Conservation (phyloP, 2,113 vertebrate species). For the Nothocercus nigrocapillus region DNA sequence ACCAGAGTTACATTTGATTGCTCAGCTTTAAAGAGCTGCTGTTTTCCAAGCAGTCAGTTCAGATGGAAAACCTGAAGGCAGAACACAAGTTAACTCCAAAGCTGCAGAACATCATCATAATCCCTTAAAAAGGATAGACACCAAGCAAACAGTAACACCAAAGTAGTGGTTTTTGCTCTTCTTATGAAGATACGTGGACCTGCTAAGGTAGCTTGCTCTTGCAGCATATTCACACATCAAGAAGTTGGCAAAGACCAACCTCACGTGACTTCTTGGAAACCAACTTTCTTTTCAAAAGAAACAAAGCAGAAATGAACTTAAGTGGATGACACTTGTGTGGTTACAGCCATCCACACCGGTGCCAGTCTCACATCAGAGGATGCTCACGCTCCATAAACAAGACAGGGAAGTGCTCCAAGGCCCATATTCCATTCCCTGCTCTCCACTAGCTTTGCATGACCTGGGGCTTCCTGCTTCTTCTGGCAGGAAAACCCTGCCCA, state of each 20-base stretch:
- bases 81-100: neutral
- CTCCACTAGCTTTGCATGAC: neutral
- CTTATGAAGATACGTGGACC: neutral
- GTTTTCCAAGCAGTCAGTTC: neutral
- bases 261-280: neutral
- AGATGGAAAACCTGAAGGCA: neutral
- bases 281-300: neutral
- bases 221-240: neutral
- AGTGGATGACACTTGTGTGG: neutral
- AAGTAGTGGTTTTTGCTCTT: neutral
- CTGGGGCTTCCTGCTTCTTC: neutral
- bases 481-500: neutral
- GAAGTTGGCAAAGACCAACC: neutral
- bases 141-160: neutral
- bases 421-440: neutral
- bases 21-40: neutral
- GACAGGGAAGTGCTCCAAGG: neutral
- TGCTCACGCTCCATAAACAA: neutral
- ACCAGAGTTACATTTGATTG: neutral
- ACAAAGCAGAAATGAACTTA: neutral
- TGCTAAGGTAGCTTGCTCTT: neutral
- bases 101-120: neutral
- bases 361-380: neutral
- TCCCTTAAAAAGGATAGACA: neutral
- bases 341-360: neutral